Base-by-base conservation (phyloP, 2,113 vertebrate genomes). In the Eudyptes chrysolophus region DNA sequence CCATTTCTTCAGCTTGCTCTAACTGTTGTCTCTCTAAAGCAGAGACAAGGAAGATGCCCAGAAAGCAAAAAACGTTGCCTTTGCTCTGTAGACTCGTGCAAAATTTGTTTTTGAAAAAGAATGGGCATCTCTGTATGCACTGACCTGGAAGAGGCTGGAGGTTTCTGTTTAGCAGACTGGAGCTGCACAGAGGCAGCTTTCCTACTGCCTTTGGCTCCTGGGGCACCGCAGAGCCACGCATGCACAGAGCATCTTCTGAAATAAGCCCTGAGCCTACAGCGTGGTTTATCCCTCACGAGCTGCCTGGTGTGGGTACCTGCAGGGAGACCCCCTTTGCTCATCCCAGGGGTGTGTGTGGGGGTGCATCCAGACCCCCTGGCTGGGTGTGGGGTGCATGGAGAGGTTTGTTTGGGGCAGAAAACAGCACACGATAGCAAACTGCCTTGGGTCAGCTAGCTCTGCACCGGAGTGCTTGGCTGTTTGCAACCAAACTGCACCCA, bases 191-290 rank as follows among this genome's bases (percentile, higher is more conserved):
- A 34, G 80, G 14, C 62, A 94, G 24, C 26, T 51, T 91, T 52
- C 20, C 71, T 69, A 2, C 27, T 64, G 89, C 57, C 40, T 42
- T 58, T 26, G 57, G 32, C 62, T 89, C 29, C 58, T 13, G 12
- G 34, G 55, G 30, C 55, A 57, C 21, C 0, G 0, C 14, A 38
- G 44, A 74, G 20, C 44, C 40, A 9, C 0, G 0, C 44, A 65
- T 29, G 24, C 36, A 48, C 30, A 57, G 10, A 89, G 18, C 46
- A 60, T 55, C 38, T 76, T 68, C 61, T 66, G 42, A 74, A 86
- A 70, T 27, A 52, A 83, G 38, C 25, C n/a, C 57, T 30, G 38
- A 86, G 32, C 36, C 22, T 19, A 13, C n/a, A 32, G 49, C 3
- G 3, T 42, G 24, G 4, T 65, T 80, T 48, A 18, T 64, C 40